A percentile compares a stretch with the other conserved stretches of the same genome.
phyloP scores from a whole-genome alignment of 1,140 invertebrate species.

The Tenebrio molitor region DNA sequence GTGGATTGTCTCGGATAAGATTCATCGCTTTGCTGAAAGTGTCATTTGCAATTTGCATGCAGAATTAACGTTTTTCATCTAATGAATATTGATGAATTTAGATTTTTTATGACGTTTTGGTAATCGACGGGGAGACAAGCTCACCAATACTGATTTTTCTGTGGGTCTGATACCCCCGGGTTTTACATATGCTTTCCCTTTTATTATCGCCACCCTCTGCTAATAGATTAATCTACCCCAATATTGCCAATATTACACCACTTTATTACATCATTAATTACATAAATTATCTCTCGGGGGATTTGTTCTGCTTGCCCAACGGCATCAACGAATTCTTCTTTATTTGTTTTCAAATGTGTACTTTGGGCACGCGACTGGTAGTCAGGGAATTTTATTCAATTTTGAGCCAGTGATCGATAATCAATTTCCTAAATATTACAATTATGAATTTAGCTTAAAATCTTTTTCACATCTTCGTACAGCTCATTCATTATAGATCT shows the following conservation, averaged over 20 bases:
- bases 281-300: slow-evolving; percentile 56
- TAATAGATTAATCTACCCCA: slow-evolving; percentile 61
- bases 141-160: slow-evolving; percentile 8
- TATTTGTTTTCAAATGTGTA: background rate
- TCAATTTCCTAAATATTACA: no score
- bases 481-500: no score
- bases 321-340: no score
- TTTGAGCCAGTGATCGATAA: no score
- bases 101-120: slow-evolving; percentile 10
- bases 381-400: no score
- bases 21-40: background rate
- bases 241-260: slow-evolving; percentile 62
- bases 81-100: slow-evolving; percentile 32
- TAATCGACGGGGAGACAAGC: slow-evolving; percentile 7
- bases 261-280: slow-evolving; percentile 64
- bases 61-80: slow-evolving; percentile 5
- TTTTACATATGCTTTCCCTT: slow-evolving; percentile 39
- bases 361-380: no score
- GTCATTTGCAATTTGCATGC: background rate
- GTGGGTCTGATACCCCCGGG: slow-evolving; percentile 6
- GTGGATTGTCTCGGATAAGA: background rate
- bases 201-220: slow-evolving; percentile 36
- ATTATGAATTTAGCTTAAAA: no score
- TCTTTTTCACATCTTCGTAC: no score
- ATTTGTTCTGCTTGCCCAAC: slow-evolving; percentile 25